A percentile compares a stretch with the other conserved stretches of the same genome.
Evolutionary conservation across 53 echinoderm and acorn worm species (phyloP).

Genomic region (Stichopus horrens): DNA sequence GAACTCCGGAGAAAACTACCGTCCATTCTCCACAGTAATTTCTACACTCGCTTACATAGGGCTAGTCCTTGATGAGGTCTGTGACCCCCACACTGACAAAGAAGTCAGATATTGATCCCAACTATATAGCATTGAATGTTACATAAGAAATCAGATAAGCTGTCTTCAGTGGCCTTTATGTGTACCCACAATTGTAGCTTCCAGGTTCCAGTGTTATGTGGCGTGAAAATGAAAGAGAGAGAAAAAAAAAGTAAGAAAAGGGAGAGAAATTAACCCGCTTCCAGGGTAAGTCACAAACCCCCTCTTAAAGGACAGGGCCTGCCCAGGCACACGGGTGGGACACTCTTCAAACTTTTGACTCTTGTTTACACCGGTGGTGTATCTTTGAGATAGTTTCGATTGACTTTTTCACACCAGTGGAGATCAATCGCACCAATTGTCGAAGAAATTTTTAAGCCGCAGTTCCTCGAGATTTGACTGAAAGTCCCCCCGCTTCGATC

Average conservation of each 20-base stretch:
- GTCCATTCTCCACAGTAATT: no score
- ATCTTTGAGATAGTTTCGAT: neutral
- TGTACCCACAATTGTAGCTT: neutral
- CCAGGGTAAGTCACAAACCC: neutral
- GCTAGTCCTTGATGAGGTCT: neutral
- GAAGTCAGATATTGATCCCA: conserved; percentile 2
- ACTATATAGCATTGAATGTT: neutral
- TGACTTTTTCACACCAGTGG: neutral
- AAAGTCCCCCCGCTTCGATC: no score
- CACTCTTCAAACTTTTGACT: neutral
- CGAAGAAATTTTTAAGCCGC: no score
- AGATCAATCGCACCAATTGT: conserved; percentile 3
- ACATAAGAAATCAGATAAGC: neutral
- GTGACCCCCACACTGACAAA: conserved; percentile 12
- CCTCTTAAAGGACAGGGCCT: neutral
- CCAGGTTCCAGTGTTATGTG: neutral
- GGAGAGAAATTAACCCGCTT: neutral
- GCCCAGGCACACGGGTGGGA: neutral
- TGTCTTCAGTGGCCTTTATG: no score
- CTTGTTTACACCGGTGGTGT: conserved; percentile 8
- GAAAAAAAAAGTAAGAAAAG: neutral
- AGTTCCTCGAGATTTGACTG: no score
- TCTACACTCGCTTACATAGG: neutral
- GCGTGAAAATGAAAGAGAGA: no score
- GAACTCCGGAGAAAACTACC: no score